A percentile compares a stretch with the other conserved stretches of the same genome.
phyloP scores from a whole-genome alignment of 2,888 invertebrate species.

The Blastobasis adustella region DNA sequence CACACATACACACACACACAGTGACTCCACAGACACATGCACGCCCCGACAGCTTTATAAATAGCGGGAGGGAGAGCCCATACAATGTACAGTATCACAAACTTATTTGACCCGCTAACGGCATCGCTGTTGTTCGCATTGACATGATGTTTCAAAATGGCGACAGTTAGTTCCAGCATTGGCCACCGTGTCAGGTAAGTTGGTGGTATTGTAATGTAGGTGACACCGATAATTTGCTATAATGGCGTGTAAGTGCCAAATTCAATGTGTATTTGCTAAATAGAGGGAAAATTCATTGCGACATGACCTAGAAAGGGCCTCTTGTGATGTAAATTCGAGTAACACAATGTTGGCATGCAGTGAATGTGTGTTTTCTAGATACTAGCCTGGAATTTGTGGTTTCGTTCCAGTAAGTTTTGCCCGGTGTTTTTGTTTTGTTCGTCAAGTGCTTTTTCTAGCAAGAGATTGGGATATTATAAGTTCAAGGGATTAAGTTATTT shows the following conservation, averaged over 20 bases:
- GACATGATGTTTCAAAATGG: too few species aligned
- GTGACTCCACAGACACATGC: slow-evolving; percentile 15
- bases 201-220: slow-evolving; percentile 42
- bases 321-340: neutral
- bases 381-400: neutral
- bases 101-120: too few species aligned
- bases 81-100: slow-evolving; percentile 23
- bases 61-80: slow-evolving; percentile 41
- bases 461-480: neutral
- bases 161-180: too few species aligned
- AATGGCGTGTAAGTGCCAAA: slow-evolving; percentile 60
- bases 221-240: slow-evolving; percentile 68
- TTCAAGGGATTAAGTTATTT: too few species aligned
- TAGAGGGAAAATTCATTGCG: slow-evolving; percentile 35
- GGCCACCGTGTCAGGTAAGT: too few species aligned
- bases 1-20: slow-evolving; percentile 42
- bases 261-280: slow-evolving; percentile 44
- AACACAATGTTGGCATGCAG: neutral
- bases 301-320: slow-evolving; percentile 24
- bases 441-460: neutral
- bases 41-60: neutral
- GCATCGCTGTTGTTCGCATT: too few species aligned
- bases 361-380: neutral
- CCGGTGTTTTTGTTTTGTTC: neutral
- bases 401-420: neutral